Percentiles rank a stretch among this genome's conserved stretches.
Evolutionary conservation across 1,140 invertebrate genomes (phyloP).

Genomic region (Cotesia typhae): DNA sequence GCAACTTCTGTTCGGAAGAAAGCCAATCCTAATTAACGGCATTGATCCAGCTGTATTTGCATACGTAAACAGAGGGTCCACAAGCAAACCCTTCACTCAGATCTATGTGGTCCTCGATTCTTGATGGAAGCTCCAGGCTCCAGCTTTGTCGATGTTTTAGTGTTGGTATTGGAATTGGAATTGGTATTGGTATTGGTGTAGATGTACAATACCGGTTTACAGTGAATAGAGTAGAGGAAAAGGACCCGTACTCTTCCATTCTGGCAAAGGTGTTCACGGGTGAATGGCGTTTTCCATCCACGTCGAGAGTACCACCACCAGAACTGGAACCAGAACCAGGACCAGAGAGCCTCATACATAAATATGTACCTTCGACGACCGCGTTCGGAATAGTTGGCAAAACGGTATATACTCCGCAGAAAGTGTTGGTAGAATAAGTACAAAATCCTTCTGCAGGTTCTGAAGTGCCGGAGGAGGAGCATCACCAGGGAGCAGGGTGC

Average conservation of each 20-base stretch:
- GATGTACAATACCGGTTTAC: too few relatives aligned
- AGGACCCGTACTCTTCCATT: not conserved
- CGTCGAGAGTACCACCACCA: not conserved
- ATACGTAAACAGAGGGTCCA: constrained; percentile 55
- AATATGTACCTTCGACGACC: constrained; percentile 29
- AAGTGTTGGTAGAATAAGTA: not conserved
- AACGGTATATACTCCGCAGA: constrained; percentile 2
- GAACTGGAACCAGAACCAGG: not conserved
- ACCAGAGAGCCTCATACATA: constrained; percentile 32
- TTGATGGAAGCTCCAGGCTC: not conserved
- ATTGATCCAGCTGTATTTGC: constrained; percentile 56
- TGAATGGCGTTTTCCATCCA: constrained; percentile 33
- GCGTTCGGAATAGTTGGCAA: constrained; percentile 4
- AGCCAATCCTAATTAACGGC: constrained; percentile 57
- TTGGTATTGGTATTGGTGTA: too few relatives aligned
- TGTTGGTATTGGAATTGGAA: too few relatives aligned
- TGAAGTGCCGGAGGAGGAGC: not conserved
- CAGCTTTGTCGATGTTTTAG: not conserved
- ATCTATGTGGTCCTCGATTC: not conserved
- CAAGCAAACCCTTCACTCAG: constrained; percentile 24
- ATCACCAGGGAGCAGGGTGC: not conserved
- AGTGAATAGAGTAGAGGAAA: not conserved
- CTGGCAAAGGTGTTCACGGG: constrained; percentile 20
- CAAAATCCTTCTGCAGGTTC: not conserved
- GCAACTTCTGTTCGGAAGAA: not conserved